Evolutionary conservation across 2,113 vertebrate species (phyloP).

Genomic region (Chamaetylas fuelleborni): DNA sequence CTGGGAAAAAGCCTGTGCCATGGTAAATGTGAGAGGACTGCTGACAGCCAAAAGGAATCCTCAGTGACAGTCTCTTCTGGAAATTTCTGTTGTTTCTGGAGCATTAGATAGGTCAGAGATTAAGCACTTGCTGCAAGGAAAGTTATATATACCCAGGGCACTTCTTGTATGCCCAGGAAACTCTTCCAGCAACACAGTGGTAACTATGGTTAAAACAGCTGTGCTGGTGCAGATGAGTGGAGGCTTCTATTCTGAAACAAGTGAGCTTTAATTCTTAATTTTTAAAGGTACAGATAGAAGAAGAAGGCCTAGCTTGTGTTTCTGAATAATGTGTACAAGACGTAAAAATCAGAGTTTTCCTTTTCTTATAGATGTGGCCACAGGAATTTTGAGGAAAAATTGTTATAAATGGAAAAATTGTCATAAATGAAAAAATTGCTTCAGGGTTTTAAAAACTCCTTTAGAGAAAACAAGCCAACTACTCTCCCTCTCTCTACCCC

Average conservation of each 20-base stretch:
- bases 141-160: neutral
- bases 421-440: neutral
- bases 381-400: neutral
- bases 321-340: neutral
- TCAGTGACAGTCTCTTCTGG: neutral
- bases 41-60: neutral
- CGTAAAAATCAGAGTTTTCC: neutral
- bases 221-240: neutral
- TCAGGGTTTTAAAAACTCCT: neutral
- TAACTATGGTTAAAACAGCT: neutral
- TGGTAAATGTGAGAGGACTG: neutral
- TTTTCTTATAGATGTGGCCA: neutral
- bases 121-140: neutral
- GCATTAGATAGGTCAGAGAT: neutral
- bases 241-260: neutral
- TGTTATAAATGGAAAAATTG: neutral
- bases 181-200: neutral
- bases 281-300: neutral
- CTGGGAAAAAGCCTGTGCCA: neutral
- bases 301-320: neutral
- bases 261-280: neutral
- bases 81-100: constrained; percentile 3
- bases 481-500: accelerated
- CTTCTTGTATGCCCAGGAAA: neutral
- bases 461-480: neutral